Base-by-base conservation (phyloP, 2,888 invertebrate genomes). In the Julus scanicus region DNA sequence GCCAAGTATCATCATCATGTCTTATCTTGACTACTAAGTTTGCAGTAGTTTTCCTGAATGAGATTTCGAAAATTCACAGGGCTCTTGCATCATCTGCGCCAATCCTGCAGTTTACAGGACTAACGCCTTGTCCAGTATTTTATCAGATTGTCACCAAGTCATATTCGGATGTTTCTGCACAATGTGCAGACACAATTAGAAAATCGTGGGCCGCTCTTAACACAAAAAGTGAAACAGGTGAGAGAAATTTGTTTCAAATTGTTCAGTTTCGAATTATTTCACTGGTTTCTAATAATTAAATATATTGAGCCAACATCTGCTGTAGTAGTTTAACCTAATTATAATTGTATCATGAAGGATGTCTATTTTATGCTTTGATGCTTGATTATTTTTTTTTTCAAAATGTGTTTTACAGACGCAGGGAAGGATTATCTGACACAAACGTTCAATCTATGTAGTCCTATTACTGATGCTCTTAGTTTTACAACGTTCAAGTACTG, bases 41-140 rank as follows among this genome's bases (percentile, higher is more conserved):
- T 29, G 48, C 48, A 48, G 48, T 48, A 48, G 48, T 48, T 29
- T 29, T 48, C 13, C 48, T 9, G 48, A 48, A 48, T 48, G 48
- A 1, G 48, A 48, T 48, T 48, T 48, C 48, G 6, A 6, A 29
- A 29, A 29, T 29, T 91, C 91, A 29, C 91, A 95, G 99, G 0
- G 96, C 99, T 0, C 95, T 99, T 89, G 98, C 99, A 5, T 95
- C 97, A 2, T 99, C 97, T 29, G 99, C 98, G 0, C 99, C 97
- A 0, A 95, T 98, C 90, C 95, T 95, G 92, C 97, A 96, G 93
- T 99, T 97, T 92, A 93, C 94, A 1, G 96, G 95, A 48, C 93
- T 97, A 91, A 95, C 95, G 1, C 94, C 95, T 0, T 98, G 98
- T 91, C 94, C 95, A 84, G 94, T 95, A 37, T 98, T 95, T 92